A percentile compares a stretch with the other conserved stretches of the same genome.
Conservation (phyloP, 2,888 invertebrate genomes). For the Alviniconcha strummeri region DNA sequence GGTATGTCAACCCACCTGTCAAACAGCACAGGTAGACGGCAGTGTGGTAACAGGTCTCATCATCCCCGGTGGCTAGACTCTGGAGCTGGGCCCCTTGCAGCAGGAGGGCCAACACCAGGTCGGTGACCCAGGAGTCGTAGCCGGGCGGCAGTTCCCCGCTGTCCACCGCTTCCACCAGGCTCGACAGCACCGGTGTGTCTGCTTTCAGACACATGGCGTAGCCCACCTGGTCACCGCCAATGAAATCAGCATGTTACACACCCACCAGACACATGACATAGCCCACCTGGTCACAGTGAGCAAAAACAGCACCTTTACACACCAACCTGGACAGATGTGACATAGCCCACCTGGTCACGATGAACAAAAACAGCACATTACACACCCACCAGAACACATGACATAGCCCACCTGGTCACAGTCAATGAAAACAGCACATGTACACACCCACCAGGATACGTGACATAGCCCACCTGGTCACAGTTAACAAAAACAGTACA, state of each 20-base stretch:
- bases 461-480: too few species aligned
- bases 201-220: constrained; percentile 24
- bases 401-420: constrained; percentile 14
- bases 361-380: too few species aligned
- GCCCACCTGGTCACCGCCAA: background rate
- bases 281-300: background rate
- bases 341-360: constrained; percentile 9
- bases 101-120: constrained; percentile 44
- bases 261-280: constrained; percentile 17
- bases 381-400: background rate
- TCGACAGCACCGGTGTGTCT: background rate
- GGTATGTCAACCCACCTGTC: constrained; percentile 44
- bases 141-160: too few species aligned
- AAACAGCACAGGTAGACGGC: constrained; percentile 47
- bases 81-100: constrained; percentile 38
- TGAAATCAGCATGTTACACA: too few species aligned
- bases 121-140: constrained; percentile 16
- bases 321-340: background rate
- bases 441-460: too few species aligned
- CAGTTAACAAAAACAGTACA: too few species aligned
- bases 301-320: too few species aligned
- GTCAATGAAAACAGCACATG: too few species aligned
- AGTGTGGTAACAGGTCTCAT: constrained; percentile 52
- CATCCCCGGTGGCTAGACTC: constrained; percentile 40
- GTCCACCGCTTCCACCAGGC: constrained; percentile 20